A percentile compares a stretch with the other conserved stretches of the same genome.
phyloP scores from a whole-genome alignment of 2,113 vertebrate species.

The Toxostoma redivivum region DNA sequence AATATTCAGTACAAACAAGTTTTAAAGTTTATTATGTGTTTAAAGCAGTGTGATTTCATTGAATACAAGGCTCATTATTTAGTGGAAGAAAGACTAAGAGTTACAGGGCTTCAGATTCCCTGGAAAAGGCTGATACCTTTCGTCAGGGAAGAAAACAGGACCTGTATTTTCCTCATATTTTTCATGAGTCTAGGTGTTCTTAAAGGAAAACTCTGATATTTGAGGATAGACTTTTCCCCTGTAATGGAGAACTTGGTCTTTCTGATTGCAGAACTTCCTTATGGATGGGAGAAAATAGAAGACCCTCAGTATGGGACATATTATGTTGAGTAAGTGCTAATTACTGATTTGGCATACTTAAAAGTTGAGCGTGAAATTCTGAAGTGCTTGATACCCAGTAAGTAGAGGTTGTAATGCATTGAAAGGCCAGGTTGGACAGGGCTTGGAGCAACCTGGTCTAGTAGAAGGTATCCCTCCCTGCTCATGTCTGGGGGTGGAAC shows the following conservation, averaged over 20 bases:
- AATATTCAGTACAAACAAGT: neutral
- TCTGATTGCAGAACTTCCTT: slow-evolving; percentile 88
- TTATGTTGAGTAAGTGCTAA: slow-evolving; percentile 91
- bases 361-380: neutral
- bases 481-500: neutral
- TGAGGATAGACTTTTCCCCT: neutral
- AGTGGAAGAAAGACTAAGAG: neutral
- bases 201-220: neutral
- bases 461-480: neutral
- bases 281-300: slow-evolving; percentile 98
- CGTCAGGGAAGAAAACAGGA: neutral
- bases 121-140: neutral
- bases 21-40: neutral
- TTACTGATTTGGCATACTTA: neutral
- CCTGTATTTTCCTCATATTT: neutral
- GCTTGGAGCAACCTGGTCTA: neutral
- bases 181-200: neutral
- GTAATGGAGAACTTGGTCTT: neutral
- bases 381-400: neutral
- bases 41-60: neutral
- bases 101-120: neutral
- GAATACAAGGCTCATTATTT: neutral
- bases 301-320: slow-evolving; percentile 97
- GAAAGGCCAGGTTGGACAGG: neutral
- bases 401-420: neutral